Base-by-base conservation (phyloP, 2,888 invertebrate species). In the Megamerina dolium region DNA sequence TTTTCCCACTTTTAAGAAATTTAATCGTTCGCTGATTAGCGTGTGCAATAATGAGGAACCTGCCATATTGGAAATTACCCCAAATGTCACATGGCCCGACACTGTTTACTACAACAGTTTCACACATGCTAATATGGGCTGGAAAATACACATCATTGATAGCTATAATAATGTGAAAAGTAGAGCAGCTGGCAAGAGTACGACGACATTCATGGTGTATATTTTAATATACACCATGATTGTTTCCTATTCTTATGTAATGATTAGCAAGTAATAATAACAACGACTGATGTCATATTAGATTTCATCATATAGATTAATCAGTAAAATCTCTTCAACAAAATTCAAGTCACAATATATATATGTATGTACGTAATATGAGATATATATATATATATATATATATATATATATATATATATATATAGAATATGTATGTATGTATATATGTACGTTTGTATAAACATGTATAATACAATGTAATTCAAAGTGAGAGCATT, bases 91-190 rank as follows among this genome's bases (percentile, higher is more conserved):
- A 3, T 92, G 92, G 86, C 94, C 95, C 0, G 92, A 94, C 70
- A 74, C 81, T 20, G 89, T 95, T 17, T 95, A 93, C 72, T 91
- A 91, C 68, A 87, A 95, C 74, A 92, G 92, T 46, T 94, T 89
- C 72, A 88, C 90, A 4, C 91, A 91, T 60, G 80, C 87, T 19
- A 90, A 93, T 72, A 94, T 95, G 91, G 95, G 95, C 48, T 93
- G 91, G 77, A 89, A 89, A 69, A 91, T 95, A 63, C 85, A 86
- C 70, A 80, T 95, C 18, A 85, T 94, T 41, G 93, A 95, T 71
- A 83, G 59, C 46, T 72, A 68, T 50, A 55, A 21, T 5, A 60
- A 56, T 17, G 48, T 66, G 20, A 60, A 58, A 27, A 61, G 43
- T 37, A 54, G 40, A 13, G 54, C 45, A n/a, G n/a, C n/a, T n/a